Percentiles rank a stretch among this genome's conserved stretches.
Evolutionary conservation across 2,113 vertebrate genomes (phyloP).

Genomic region (Phrynosoma blainvillii): DNA sequence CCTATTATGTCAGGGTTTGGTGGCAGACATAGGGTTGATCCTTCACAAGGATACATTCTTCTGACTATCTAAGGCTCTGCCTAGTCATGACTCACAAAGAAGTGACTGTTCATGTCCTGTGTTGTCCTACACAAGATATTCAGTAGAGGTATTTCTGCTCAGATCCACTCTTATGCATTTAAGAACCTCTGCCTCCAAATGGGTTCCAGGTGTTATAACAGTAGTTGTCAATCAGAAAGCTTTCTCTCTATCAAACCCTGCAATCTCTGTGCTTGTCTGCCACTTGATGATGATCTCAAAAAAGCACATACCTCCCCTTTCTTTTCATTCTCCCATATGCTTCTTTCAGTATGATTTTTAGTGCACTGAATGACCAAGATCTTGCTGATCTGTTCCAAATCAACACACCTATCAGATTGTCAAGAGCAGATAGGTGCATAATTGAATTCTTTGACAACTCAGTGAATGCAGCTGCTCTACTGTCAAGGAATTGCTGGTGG

Average conservation of each 20-base stretch:
- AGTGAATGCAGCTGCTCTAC: background rate
- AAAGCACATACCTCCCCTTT: background rate
- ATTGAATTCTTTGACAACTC: constrained; percentile 24
- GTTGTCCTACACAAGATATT: background rate
- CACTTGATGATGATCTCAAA: background rate
- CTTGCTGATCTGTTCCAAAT: constrained; percentile 4
- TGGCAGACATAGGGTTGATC: no score
- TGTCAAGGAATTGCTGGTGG: constrained; percentile 5
- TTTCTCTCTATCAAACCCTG: background rate
- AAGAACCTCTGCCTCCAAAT: background rate
- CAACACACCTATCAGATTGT: constrained; percentile 9
- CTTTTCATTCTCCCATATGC: background rate
- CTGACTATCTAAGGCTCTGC: no score
- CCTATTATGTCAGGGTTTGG: no score
- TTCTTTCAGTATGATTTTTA: background rate
- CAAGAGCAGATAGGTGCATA: background rate
- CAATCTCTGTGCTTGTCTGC: background rate
- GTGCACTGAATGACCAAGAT: background rate
- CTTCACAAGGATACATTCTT: no score
- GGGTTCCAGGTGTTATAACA: background rate
- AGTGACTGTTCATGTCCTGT: background rate
- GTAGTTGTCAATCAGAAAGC: constrained; percentile 2
- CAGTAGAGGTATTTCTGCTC: background rate
- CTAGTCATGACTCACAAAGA: background rate
- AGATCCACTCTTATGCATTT: background rate